Percentiles rank a stretch among this genome's conserved stretches.
Conservation (phyloP, 2,797 vertebrate genomes). For the Acrossocheilus fasciatus region DNA sequence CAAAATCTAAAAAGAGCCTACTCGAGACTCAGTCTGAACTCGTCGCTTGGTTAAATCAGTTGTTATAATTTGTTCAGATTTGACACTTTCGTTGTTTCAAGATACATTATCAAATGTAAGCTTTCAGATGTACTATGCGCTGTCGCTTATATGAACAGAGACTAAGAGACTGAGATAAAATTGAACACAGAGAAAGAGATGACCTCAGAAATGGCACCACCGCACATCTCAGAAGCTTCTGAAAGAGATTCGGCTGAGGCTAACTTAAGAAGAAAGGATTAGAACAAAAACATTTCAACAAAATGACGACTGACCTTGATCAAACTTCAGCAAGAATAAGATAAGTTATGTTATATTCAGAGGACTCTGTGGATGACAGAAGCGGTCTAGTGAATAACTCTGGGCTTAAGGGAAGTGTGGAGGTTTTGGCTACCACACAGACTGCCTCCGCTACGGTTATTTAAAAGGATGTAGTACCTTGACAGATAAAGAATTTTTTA, state of each 20-base stretch:
- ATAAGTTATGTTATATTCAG: conserved; percentile 61
- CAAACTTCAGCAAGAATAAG: conserved; percentile 33
- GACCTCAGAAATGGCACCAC: conserved; percentile 20
- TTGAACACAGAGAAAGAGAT: conserved; percentile 7
- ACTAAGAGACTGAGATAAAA: conserved; percentile 16
- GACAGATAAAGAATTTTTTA: neutral
- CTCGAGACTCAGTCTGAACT: neutral
- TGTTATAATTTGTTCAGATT: neutral
- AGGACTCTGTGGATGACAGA: conserved; percentile 23
- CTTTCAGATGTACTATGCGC: neutral
- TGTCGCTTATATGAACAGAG: conserved; percentile 12
- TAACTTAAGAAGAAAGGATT: conserved; percentile 30
- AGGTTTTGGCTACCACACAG: neutral
- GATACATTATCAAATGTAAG: conserved; percentile 17
- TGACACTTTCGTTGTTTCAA: neutral
- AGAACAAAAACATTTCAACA: conserved; percentile 31
- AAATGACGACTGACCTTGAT: conserved; percentile 65
- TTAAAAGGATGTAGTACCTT: neutral
- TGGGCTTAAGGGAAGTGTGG: neutral
- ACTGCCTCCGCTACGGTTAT: neutral
- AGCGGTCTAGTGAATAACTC: conserved; percentile 9
- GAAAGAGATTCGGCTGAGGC: neutral
- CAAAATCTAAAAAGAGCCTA: neutral
- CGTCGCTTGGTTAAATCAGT: neutral
- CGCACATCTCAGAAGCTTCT: conserved; percentile 13